Evolutionary conservation across 2,797 vertebrate species (phyloP).

Genomic region (Galaxias olidus): DNA sequence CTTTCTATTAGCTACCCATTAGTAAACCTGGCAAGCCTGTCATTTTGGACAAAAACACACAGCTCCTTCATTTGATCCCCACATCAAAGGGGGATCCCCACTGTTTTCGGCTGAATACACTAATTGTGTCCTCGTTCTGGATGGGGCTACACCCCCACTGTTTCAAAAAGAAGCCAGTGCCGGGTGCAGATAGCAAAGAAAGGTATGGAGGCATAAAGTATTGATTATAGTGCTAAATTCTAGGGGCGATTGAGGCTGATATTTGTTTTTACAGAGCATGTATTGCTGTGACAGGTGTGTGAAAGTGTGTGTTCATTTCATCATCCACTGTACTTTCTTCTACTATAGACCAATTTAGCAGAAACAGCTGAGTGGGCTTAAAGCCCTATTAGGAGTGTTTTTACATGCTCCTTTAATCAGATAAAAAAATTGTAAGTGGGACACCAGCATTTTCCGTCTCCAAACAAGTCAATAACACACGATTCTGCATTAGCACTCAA

Average conservation of each 20-base stretch:
- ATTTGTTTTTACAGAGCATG: conserved; percentile 38
- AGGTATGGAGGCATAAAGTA: conserved; percentile 71
- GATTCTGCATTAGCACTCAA: conserved; percentile 52
- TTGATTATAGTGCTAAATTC: conserved; percentile 68
- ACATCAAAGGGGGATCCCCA: conserved; percentile 96
- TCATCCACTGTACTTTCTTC: conserved; percentile 27
- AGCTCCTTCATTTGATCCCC: conserved; percentile 92
- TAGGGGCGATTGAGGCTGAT: conserved; percentile 44
- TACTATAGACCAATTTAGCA: conserved; percentile 39
- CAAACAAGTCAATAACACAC: conserved; percentile 62
- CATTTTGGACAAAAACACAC: conserved; percentile 97
- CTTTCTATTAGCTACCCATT: conserved; percentile 97
- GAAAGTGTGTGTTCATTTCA: conserved; percentile 32
- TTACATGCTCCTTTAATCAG: conserved; percentile 56
- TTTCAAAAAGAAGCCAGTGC: conserved; percentile 79
- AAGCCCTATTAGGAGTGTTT: conserved; percentile 46
- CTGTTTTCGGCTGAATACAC: conserved; percentile 93
- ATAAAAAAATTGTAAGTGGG: conserved; percentile 72
- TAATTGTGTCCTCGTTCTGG: conserved; percentile 93
- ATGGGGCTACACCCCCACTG: conserved; percentile 80
- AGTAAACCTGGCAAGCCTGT: conserved; percentile 94
- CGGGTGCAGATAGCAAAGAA: conserved; percentile 71
- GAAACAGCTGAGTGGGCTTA: conserved; percentile 36
- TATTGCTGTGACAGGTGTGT: conserved; percentile 26
- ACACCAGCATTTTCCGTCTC: conserved; percentile 47